Conservation (phyloP, 2,113 vertebrate species). For the Lynx canadensis region DNA sequence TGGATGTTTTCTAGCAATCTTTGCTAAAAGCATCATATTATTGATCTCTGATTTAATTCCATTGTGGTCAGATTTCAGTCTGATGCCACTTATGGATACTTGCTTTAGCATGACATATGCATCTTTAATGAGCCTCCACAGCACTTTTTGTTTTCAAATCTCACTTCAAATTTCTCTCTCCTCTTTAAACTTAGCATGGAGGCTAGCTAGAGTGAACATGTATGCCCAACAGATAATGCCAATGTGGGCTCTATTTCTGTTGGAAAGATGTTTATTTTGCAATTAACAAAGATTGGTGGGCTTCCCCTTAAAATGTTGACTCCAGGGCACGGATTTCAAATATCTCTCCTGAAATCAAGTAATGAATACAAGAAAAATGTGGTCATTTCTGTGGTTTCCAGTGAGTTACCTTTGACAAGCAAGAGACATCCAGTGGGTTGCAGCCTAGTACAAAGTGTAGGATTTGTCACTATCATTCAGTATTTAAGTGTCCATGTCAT, state of each 20-base stretch:
- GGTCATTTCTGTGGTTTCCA: neutral
- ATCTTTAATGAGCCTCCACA: neutral
- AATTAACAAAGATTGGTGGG: neutral
- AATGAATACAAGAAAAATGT: neutral
- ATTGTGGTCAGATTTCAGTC: neutral
- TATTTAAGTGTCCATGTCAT: neutral
- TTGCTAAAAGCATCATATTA: neutral
- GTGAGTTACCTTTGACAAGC: neutral
- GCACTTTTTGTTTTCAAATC: neutral
- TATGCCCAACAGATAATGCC: neutral
- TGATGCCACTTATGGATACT: neutral
- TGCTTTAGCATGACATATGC: neutral
- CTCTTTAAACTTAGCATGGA: neutral
- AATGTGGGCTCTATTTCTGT: neutral
- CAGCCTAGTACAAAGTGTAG: neutral
- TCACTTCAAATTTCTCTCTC: neutral
- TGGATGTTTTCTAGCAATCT: neutral
- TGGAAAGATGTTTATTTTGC: constrained; percentile 23
- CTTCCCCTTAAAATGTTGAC: neutral
- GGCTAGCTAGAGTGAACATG: neutral
- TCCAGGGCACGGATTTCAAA: constrained; percentile 21
- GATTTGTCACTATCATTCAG: neutral
- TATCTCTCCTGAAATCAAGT: constrained; percentile 35
- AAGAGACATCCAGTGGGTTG: neutral
- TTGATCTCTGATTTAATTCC: neutral